Evolutionary conservation across 2,888 invertebrate genomes (phyloP), one percentile per base, ranked within the genome.

Genomic region (Tuberolachnus salignus): DNA sequence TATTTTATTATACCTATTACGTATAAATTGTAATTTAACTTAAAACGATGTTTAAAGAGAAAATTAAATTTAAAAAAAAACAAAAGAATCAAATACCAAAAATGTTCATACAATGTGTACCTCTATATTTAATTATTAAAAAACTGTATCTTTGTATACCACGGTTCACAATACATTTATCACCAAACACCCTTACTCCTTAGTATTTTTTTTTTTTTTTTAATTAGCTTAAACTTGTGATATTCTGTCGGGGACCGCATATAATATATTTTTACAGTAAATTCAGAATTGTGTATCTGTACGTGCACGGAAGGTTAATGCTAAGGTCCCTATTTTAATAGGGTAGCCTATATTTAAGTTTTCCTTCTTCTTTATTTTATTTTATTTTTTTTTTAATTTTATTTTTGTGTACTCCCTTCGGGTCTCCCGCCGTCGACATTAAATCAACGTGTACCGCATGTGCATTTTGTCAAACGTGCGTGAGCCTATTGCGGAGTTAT

Each of bases 321-420:
- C 46, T 10, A 11, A 67, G 75, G 67, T 78, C 75, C 57, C 49
- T 67, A 34, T 67, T 78, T 78, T 78, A 78, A 78, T 78, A 78
- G 75, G 75, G 75, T 78, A 78, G 75, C 75, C 75, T 78, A 78
- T 67, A 78, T 78, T 78, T 78, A 78, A 78, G 75, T 78, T 78
- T 78, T 78, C 75, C 75, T 78, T 59, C 66, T 57, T 67, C 64
- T 59, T 42, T 78, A 49, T 78, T 78, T n/a, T n/a, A n/a, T n/a
- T n/a, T n/a, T n/a, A n/a, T n/a, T n/a, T n/a, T 75, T 78, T 66
- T 75, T 75, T 78, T 78, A 78, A 78, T 78, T 78, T 78, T 78
- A 78, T 67, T 78, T 78, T 67, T 67, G 75, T 78, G 75, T 78
- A 78, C 75, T 78, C 75, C 67, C 75, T 59, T 78, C 67, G 67